A percentile compares a stretch with the other conserved stretches of the same genome.
phyloP scores from a whole-genome alignment of 2,888 invertebrate species.

The Heliconius ethilla region DNA sequence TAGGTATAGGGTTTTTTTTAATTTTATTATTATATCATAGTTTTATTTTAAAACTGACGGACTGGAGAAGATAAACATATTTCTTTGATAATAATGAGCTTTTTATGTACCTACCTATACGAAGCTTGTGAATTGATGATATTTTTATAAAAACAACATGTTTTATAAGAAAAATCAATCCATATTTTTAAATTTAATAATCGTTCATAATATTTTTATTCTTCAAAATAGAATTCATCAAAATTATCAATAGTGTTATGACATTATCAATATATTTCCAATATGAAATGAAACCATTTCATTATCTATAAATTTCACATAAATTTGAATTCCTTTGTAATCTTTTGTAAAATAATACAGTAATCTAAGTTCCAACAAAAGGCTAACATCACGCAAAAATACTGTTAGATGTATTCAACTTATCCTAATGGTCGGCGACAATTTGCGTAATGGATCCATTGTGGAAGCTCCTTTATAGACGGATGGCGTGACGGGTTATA shows the following conservation, averaged over 20 bases:
- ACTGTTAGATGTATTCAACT: constrained; percentile 61
- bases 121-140: no score
- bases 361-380: constrained; percentile 52
- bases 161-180: background rate
- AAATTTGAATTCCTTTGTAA: constrained; percentile 3
- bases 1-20: no score
- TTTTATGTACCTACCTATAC: no score
- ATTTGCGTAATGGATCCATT: constrained; percentile 79
- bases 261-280: no score
- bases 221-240: background rate
- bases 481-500: constrained; percentile 69
- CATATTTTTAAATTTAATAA: background rate
- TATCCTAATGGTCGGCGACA: constrained; percentile 66
- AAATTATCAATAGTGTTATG: background rate
- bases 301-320: background rate
- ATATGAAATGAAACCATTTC: background rate
- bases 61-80: no score
- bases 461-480: constrained; percentile 68
- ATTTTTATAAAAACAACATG: background rate
- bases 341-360: constrained; percentile 45
- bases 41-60: no score
- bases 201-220: background rate
- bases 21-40: no score
- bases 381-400: constrained; percentile 66
- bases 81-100: no score